phyloP scores from a whole-genome alignment of 2,113 vertebrate genomes.

The Cyanoramphus novaezelandiae region DNA sequence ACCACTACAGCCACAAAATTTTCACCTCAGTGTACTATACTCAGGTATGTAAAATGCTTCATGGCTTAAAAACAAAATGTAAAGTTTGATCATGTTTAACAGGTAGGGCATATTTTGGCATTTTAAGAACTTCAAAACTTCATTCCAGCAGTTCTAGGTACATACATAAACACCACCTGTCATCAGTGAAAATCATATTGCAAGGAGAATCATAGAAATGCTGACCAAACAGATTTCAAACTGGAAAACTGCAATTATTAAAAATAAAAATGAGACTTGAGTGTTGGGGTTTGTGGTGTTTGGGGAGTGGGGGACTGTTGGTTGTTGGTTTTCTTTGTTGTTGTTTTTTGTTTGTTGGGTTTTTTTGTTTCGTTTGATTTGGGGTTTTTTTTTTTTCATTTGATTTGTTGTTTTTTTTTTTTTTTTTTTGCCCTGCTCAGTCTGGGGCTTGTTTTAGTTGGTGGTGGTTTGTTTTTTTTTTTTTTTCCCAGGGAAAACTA shows the following conservation, averaged over 20 bases:
- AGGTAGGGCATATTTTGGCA: background rate
- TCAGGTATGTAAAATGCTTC: background rate
- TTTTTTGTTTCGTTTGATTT: background rate
- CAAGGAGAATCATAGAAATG: background rate
- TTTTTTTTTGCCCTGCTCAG: background rate
- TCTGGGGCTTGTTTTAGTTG: accelerated
- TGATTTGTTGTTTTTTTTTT: background rate
- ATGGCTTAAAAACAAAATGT: background rate
- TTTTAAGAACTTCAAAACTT: background rate
- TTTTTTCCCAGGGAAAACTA: background rate
- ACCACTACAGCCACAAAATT: background rate
- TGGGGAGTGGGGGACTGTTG: background rate
- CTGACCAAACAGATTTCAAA: background rate
- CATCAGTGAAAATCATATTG: background rate
- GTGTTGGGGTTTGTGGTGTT: accelerated
- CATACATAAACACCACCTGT: background rate
- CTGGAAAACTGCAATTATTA: background rate
- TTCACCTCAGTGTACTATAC: background rate
- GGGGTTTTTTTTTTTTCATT: background rate
- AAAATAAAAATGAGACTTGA: background rate
- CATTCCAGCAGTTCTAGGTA: background rate
- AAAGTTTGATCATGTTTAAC: background rate
- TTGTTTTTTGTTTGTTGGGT: no score
- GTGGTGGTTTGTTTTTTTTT: background rate
- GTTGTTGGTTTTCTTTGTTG: background rate